Percentiles rank a stretch among this genome's conserved stretches.
Evolutionary conservation across 2,888 invertebrate species (phyloP).

Genomic region (Caenorhabditis sp.): DNA sequence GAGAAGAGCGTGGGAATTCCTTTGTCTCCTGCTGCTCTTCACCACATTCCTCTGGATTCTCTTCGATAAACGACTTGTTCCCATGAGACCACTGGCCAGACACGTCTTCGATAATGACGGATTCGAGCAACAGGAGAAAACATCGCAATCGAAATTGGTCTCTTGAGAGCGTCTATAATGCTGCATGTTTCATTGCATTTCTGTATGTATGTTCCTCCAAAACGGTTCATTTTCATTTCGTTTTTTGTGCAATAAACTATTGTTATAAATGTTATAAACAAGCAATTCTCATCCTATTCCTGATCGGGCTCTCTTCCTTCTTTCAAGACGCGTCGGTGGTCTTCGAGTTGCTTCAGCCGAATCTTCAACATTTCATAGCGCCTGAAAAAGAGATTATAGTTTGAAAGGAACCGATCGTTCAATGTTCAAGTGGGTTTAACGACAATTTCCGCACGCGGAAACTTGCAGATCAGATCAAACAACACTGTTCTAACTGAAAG

Average conservation of each 20-base stretch:
- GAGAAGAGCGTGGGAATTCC: slow-evolving; percentile 50
- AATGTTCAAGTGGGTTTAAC: too few species aligned
- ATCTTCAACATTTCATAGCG: slow-evolving; percentile 18
- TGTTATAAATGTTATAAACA: too few species aligned
- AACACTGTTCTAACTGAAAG: too few species aligned
- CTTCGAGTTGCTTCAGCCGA: slow-evolving; percentile 28
- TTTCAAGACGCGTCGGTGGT: slow-evolving; percentile 18
- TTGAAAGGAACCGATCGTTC: too few species aligned
- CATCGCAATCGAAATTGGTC: slow-evolving; percentile 8
- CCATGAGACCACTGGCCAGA: slow-evolving; percentile 41
- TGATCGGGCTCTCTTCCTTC: slow-evolving; percentile 4
- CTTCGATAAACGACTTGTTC: slow-evolving; percentile 47
- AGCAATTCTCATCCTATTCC: not conserved
- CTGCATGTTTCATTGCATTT: not conserved
- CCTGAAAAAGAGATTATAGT: too few species aligned
- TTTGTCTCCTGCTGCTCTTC: slow-evolving; percentile 30
- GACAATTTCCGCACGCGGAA: too few species aligned
- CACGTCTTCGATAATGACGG: slow-evolving; percentile 39
- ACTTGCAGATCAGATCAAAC: too few species aligned
- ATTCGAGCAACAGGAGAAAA: slow-evolving; percentile 16
- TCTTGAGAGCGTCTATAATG: slow-evolving; percentile 1
- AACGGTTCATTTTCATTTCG: slow-evolving; percentile 1
- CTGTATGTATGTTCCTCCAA: slow-evolving; percentile 16
- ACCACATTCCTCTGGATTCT: slow-evolving; percentile 51
- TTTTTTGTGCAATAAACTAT: slow-evolving; percentile 21